These are phyloP conservation scores for Solea senegalensis DNA, from an alignment of 2,113 vertebrate species.

Conservation along the genomic window DNA sequence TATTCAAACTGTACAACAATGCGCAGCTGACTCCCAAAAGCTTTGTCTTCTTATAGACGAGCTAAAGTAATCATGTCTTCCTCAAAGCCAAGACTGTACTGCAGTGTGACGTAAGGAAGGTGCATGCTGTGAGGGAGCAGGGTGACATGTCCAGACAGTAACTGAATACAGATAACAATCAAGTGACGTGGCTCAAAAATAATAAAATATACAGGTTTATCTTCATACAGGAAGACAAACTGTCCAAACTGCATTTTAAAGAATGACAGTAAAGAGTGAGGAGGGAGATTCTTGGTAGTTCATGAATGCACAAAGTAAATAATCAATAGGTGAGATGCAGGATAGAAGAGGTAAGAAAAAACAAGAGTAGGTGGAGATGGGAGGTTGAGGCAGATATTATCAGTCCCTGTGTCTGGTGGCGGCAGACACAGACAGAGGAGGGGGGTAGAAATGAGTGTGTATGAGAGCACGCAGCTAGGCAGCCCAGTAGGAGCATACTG, in stretches of 20 bases:
- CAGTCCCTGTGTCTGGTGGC: slow-evolving; percentile 70
- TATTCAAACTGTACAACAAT: slow-evolving; percentile 52
- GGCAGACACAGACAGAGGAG: slow-evolving; percentile 79
- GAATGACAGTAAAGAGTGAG: background rate
- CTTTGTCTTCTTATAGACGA: slow-evolving; percentile 23
- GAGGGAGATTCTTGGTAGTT: background rate
- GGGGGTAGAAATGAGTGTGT: slow-evolving; percentile 42
- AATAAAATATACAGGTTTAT: slow-evolving; percentile 3
- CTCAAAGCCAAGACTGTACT: slow-evolving; percentile 21
- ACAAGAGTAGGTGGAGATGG: slow-evolving; percentile 34
- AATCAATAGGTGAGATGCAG: slow-evolving; percentile 40
- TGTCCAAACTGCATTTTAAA: slow-evolving; percentile 32
- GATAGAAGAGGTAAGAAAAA: slow-evolving; percentile 40
- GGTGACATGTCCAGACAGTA: slow-evolving; percentile 50
- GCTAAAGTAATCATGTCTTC: slow-evolving; percentile 3
- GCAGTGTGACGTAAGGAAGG: slow-evolving; percentile 50
- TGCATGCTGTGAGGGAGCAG: slow-evolving; percentile 32
- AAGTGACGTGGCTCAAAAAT: slow-evolving; percentile 50
- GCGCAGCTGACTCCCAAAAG: slow-evolving; percentile 38
- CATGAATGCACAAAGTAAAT: slow-evolving; percentile 32
- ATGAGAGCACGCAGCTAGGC: slow-evolving; percentile 64
- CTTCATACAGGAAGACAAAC: slow-evolving; percentile 7
- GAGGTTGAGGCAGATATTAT: slow-evolving; percentile 74
- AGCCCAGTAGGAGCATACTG: slow-evolving; percentile 74
- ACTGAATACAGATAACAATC: slow-evolving; percentile 67